Evolutionary conservation across 1,140 invertebrate genomes (phyloP), one percentile per base, ranked within the genome.

Genomic region (Cydia strobilella): DNA sequence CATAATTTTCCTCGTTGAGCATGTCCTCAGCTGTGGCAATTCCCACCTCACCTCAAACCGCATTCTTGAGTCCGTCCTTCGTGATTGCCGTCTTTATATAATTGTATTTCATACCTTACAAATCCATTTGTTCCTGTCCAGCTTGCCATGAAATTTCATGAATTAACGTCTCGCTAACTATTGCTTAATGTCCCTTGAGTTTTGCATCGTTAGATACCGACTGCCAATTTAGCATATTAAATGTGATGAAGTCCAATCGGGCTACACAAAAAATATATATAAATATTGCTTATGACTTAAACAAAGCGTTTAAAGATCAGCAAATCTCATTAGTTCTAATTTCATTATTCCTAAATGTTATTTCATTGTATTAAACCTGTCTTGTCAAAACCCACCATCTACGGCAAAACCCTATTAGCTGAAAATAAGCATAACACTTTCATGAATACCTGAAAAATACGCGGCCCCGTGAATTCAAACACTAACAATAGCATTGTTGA

Each of bases 121-220:
- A 59, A 23, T 59, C 65, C 65, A 42, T 69, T 69, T 69, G 63
- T 66, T 66, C 63, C 5, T 35, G 27, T 18, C 65, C 65, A 20
- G 1, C 35, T 6, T 2, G 27, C 31, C 65, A 42, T 69, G 27
- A 35, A 69, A 39, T 69, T 35, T 35, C 15, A 69, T 69, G 65
- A 69, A 39, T 69, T 66, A 42, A 42, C 65, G 65, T 39, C 31
- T 69, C 65, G 65, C 42, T 69, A 39, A 69, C 65, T 69, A 31
- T 69, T 69, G 65, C 65, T 69, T 69, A 69, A 69, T 69, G 65
- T 69, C 31, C 27, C 62, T 31, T 69, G 31, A 69, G 65, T 69
- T 69, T 35, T 69, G 65, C 27, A 39, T 39, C 65, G 31, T 69
- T 69, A 7, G 35, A 39, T 39, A 69, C 31, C 13, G n/a, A 7